phyloP scores from a whole-genome alignment of 2,888 invertebrate species.

The Vanessa cardui region DNA sequence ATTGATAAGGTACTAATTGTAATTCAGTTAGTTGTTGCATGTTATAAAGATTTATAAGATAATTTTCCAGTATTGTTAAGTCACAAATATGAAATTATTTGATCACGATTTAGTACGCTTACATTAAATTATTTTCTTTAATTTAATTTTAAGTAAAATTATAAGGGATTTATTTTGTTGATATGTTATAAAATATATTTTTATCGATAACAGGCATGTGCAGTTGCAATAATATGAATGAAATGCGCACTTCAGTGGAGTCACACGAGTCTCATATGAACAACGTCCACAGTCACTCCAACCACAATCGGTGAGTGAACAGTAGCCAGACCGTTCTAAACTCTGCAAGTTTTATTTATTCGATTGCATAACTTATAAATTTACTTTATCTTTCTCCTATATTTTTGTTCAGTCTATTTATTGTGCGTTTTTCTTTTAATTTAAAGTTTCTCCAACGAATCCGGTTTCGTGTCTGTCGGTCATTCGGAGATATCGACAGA shows the following conservation, averaged over 20 bases:
- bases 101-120: too few relatives aligned
- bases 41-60: too few relatives aligned
- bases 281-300: constrained; percentile 64
- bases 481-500: constrained; percentile 75
- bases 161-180: too few relatives aligned
- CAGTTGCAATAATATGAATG: constrained; percentile 66
- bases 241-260: constrained; percentile 69
- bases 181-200: constrained; percentile 26
- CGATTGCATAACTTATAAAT: background rate
- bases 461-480: constrained; percentile 79
- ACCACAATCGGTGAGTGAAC: constrained; percentile 75
- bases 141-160: background rate
- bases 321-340: background rate
- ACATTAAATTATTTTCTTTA: background rate
- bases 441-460: constrained; percentile 79
- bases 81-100: too few relatives aligned
- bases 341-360: too few relatives aligned
- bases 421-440: constrained; percentile 39
- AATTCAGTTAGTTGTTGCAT: too few relatives aligned
- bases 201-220: constrained; percentile 71
- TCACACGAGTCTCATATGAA: constrained; percentile 71
- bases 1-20: too few relatives aligned
- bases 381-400: constrained; percentile 17
- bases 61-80: too few relatives aligned
- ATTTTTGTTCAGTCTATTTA: constrained; percentile 41